Evolutionary conservation across 2,113 vertebrate genomes (phyloP).

Genomic region (Caranx ignobilis): DNA sequence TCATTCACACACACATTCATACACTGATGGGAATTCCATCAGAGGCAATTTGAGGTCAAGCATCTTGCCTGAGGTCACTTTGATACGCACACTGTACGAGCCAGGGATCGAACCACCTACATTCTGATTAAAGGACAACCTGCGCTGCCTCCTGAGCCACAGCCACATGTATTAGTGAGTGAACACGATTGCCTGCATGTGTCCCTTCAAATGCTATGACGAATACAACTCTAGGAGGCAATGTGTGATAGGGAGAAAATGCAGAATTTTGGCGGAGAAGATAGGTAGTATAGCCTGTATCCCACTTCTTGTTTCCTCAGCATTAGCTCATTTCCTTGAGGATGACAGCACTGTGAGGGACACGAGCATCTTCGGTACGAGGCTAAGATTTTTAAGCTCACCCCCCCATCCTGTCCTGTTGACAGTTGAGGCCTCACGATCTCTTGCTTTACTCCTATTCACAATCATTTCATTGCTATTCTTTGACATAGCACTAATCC

Average conservation of each 20-base stretch:
- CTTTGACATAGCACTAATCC: conserved; percentile 13
- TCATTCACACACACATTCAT: no score
- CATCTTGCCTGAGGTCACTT: no score
- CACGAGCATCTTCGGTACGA: neutral
- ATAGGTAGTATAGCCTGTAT: neutral
- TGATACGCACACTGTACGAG: no score
- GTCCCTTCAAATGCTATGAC: neutral
- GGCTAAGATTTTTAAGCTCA: neutral
- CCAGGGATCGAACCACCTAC: no score
- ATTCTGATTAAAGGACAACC: no score
- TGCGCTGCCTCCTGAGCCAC: neutral
- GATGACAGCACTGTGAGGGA: neutral
- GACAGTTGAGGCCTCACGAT: neutral
- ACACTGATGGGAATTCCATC: no score
- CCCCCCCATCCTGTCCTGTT: no score
- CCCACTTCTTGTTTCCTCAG: neutral
- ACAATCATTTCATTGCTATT: conserved; percentile 4
- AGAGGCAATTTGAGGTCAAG: no score
- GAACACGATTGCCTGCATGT: neutral
- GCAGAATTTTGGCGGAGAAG: neutral
- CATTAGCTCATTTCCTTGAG: neutral
- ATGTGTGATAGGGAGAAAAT: neutral
- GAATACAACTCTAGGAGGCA: neutral
- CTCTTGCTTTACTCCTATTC: neutral
- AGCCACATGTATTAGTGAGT: neutral